Percentiles rank a stretch among this genome's conserved stretches.
Conservation (phyloP, 2,888 invertebrate genomes). For the Coremacera marginata region DNA sequence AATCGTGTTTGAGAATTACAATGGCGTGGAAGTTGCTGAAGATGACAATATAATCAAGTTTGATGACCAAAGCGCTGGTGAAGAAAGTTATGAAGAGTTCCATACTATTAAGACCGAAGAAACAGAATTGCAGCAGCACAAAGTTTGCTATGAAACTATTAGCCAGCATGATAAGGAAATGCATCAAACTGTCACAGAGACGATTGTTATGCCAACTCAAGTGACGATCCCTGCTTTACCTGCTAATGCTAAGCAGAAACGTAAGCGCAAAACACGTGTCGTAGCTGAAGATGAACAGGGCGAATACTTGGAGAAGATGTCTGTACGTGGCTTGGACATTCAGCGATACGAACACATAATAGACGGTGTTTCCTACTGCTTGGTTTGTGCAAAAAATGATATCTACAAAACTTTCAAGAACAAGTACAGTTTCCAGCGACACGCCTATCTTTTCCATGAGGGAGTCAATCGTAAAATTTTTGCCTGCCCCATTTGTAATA, state of each 20-base stretch:
- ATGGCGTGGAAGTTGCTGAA: slow-evolving; percentile 15
- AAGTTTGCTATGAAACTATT: slow-evolving; percentile 55
- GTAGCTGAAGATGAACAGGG: slow-evolving; percentile 66
- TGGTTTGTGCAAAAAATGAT: slow-evolving; percentile 67
- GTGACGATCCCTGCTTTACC: slow-evolving; percentile 47
- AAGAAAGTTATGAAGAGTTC: slow-evolving; percentile 61
- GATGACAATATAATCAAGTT: slow-evolving; percentile 50
- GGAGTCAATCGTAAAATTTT: slow-evolving; percentile 67
- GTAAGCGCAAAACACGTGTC: slow-evolving; percentile 65
- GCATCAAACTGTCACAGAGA: slow-evolving; percentile 50
- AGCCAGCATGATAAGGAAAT: slow-evolving; percentile 47
- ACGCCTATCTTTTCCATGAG: slow-evolving; percentile 66
- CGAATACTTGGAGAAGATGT: slow-evolving; percentile 67
- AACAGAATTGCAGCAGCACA: slow-evolving; percentile 49
- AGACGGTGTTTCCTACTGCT: slow-evolving; percentile 65
- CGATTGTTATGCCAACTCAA: slow-evolving; percentile 42
- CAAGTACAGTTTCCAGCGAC: slow-evolving; percentile 66
- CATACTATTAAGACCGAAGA: slow-evolving; percentile 53
- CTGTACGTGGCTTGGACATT: slow-evolving; percentile 66
- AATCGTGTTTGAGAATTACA: slow-evolving; percentile 29
- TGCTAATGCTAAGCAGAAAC: slow-evolving; percentile 61
- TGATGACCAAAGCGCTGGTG: slow-evolving; percentile 48
- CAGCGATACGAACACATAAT: slow-evolving; percentile 67
- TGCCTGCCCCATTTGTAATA: slow-evolving; percentile 66
- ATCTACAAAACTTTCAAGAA: slow-evolving; percentile 67